Percentiles rank a stretch among this genome's conserved stretches.
Conservation (phyloP, 1,140 invertebrate genomes). For the Apis florea region DNA sequence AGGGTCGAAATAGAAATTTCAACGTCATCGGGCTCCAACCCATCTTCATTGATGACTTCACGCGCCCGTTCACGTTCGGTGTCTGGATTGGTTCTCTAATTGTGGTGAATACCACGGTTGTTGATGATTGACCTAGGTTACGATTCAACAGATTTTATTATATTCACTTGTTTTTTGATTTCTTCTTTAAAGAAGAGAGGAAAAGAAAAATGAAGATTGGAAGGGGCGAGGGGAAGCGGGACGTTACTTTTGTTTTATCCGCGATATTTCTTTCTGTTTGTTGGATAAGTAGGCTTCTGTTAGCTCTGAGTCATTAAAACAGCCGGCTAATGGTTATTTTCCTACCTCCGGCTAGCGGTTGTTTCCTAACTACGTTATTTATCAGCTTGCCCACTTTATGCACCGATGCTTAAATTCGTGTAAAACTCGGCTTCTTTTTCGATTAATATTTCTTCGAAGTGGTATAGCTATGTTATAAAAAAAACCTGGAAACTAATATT, state of each 20-base stretch:
- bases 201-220: neutral
- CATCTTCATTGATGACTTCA: conserved; percentile 68
- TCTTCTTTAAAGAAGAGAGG: too few species aligned
- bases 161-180: neutral
- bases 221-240: neutral
- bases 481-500: too few species aligned
- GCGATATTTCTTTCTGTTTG: neutral
- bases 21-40: conserved; percentile 60
- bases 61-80: conserved; percentile 45
- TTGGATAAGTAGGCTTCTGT: neutral
- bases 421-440: neutral
- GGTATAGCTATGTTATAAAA: too few species aligned
- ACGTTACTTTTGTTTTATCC: too few species aligned
- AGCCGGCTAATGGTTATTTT: neutral
- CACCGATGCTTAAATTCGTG: neutral
- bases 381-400: neutral
- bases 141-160: neutral
- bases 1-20: conserved; percentile 63
- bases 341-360: neutral
- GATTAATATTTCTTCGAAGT: neutral
- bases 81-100: conserved; percentile 35
- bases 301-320: neutral
- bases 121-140: conserved; percentile 30
- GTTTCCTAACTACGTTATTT: neutral
- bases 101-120: conserved; percentile 33